Evolutionary conservation across 2,113 vertebrate genomes (phyloP).

Genomic region (Crypturellus undulatus): DNA sequence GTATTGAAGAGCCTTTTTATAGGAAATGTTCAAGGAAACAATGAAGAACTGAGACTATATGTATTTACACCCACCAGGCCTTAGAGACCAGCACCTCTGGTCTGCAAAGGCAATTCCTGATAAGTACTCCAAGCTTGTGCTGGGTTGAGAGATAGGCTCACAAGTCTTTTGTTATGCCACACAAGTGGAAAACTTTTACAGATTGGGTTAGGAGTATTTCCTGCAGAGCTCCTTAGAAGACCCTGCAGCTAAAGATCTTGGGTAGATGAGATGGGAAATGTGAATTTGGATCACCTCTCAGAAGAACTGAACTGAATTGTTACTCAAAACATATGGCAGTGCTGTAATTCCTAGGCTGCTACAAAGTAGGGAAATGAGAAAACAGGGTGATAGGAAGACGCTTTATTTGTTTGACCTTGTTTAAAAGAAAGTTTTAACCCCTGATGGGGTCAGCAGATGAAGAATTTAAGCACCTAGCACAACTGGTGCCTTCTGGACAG

Average conservation of each 20-base stretch:
- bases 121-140: conserved; percentile 1
- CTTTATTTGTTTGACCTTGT: not conserved
- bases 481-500: not conserved
- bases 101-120: not conserved
- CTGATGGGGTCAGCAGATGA: not conserved
- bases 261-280: conserved; percentile 37
- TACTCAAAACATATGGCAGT: not conserved
- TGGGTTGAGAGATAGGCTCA: conserved; percentile 25
- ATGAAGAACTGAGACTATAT: not conserved
- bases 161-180: conserved; percentile 28
- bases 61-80: not conserved
- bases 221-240: conserved; percentile 34
- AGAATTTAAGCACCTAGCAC: not conserved
- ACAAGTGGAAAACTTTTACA: not conserved
- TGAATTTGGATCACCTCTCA: conserved; percentile 17
- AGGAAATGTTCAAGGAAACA: not conserved
- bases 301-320: conserved; percentile 18
- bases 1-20: not conserved
- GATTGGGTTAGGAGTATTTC: conserved; percentile 26
- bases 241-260: conserved; percentile 36
- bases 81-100: not conserved
- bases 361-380: not conserved
- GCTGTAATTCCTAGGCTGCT: not conserved
- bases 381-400: not conserved
- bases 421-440: not conserved